A percentile compares a stretch with the other conserved stretches of the same genome.
Evolutionary conservation across 2,888 invertebrate species (phyloP).

Genomic region (Dorcus parallelipipedus): DNA sequence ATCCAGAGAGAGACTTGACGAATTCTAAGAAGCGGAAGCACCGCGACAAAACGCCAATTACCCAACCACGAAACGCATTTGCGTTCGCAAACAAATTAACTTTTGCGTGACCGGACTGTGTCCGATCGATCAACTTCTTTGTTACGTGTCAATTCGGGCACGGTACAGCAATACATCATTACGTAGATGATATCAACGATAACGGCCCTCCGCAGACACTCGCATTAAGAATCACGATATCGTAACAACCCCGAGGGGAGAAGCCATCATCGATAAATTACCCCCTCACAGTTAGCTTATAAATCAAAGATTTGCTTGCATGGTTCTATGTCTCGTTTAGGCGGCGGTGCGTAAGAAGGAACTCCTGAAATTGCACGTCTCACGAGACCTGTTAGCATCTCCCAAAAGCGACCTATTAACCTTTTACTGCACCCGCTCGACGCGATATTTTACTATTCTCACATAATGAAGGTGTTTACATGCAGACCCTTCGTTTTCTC

Average conservation of each 20-base stretch:
- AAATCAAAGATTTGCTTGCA: conserved; percentile 20
- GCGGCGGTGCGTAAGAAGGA: conserved; percentile 19
- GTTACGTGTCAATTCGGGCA: conserved; percentile 24
- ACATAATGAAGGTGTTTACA: conserved; percentile 47
- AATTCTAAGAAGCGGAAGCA: conserved; percentile 13
- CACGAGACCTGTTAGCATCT: conserved; percentile 37
- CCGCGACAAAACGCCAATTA: conserved; percentile 22
- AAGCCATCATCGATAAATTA: no score
- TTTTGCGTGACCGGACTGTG: conserved; percentile 18
- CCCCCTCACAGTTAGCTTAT: conserved; percentile 11
- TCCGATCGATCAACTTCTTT: conserved; percentile 23
- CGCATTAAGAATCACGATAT: background rate
- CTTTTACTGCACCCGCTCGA: conserved; percentile 37
- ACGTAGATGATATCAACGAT: conserved; percentile 25
- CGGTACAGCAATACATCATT: conserved; percentile 24
- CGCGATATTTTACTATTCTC: conserved; percentile 38
- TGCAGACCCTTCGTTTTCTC: conserved; percentile 32
- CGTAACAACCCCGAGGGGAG: no score
- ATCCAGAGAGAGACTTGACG: no score
- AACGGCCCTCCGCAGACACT: conserved; percentile 14
- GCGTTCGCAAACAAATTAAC: background rate
- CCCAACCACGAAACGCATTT: conserved; percentile 22
- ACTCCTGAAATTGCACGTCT: conserved; percentile 21
- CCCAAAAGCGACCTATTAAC: conserved; percentile 41
- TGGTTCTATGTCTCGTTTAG: conserved; percentile 23